Conservation (phyloP, 2,888 invertebrate genomes). For the Parnassius smintheus region DNA sequence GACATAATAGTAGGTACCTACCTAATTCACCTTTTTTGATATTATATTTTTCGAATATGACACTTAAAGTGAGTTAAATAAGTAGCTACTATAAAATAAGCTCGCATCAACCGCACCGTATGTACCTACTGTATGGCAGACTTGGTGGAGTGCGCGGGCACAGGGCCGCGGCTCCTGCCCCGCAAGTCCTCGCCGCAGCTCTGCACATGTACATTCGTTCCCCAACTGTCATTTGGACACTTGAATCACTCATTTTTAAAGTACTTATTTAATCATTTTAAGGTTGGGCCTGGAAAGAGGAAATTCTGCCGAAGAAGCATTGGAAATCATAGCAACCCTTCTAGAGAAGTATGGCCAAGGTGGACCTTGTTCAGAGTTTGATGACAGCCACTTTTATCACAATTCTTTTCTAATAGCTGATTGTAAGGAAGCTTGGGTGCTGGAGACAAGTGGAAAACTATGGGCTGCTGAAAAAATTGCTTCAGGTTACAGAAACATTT, state of each 20-base stretch:
- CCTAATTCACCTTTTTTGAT: no score
- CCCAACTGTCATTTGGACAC: no score
- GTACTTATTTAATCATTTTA: conserved; percentile 32
- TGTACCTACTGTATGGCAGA: no score
- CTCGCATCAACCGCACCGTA: no score
- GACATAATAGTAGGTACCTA: no score
- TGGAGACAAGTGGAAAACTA: conserved; percentile 88
- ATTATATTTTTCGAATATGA: no score
- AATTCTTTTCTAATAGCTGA: conserved; percentile 90
- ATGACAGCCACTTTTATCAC: conserved; percentile 83
- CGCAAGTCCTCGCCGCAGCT: no score
- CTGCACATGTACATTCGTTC: no score
- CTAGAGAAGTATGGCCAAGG: conserved; percentile 86
- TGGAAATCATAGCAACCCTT: conserved; percentile 84
- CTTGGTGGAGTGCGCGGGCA: no score
- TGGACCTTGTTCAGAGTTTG: conserved; percentile 83
- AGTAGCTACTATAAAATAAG: no score
- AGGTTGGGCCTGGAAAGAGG: conserved; percentile 87
- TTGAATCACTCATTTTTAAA: not conserved
- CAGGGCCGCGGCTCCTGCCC: no score
- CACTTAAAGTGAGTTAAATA: no score
- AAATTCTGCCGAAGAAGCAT: conserved; percentile 83
- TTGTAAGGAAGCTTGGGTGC: conserved; percentile 84
- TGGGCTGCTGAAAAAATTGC: conserved; percentile 89
- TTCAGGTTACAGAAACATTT: conserved; percentile 84